A percentile compares a stretch with the other conserved stretches of the same genome.
phyloP scores from a whole-genome alignment of 2,888 invertebrate species.

The Scelioninae gen. 2 region DNA sequence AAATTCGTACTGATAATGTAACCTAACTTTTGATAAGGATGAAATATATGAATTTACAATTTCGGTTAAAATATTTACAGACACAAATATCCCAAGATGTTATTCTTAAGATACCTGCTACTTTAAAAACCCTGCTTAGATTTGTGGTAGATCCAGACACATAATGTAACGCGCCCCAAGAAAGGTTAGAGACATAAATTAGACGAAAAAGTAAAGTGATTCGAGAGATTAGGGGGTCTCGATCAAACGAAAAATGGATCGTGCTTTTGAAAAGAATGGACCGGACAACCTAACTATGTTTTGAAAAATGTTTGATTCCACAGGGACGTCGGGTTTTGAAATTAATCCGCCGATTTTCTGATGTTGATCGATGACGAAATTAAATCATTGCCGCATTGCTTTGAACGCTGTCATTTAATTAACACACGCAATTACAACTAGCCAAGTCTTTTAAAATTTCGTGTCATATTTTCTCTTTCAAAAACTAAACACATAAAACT shows the following conservation, averaged over 20 bases:
- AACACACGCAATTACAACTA: no score
- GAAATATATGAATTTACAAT: no score
- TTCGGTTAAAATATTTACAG: no score
- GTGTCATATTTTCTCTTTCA: no score
- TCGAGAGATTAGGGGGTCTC: slow-evolving; percentile 6
- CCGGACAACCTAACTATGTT: no score
- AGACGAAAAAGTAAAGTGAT: slow-evolving; percentile 1
- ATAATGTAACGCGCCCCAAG: slow-evolving; percentile 9
- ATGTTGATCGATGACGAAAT: slow-evolving; percentile 16
- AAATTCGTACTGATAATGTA: no score
- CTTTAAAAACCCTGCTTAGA: slow-evolving; percentile 12
- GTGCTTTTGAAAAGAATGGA: slow-evolving; percentile 3
- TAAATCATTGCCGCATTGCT: no score
- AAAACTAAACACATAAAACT: no score
- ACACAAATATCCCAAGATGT: not conserved
- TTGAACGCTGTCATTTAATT: no score
- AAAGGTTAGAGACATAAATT: slow-evolving; percentile 19
- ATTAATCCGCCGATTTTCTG: slow-evolving; percentile 21
- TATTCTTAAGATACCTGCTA: not conserved
- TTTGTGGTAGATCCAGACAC: slow-evolving; percentile 10
- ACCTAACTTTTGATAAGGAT: no score
- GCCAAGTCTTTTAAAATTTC: no score
- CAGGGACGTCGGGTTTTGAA: not conserved
- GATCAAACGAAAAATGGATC: slow-evolving; percentile 1
- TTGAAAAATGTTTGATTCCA: not conserved